These are phyloP conservation scores for Zaprionus lineosus DNA, from an alignment of 2,888 invertebrate genomes.

Conservation along the genomic window DNA sequence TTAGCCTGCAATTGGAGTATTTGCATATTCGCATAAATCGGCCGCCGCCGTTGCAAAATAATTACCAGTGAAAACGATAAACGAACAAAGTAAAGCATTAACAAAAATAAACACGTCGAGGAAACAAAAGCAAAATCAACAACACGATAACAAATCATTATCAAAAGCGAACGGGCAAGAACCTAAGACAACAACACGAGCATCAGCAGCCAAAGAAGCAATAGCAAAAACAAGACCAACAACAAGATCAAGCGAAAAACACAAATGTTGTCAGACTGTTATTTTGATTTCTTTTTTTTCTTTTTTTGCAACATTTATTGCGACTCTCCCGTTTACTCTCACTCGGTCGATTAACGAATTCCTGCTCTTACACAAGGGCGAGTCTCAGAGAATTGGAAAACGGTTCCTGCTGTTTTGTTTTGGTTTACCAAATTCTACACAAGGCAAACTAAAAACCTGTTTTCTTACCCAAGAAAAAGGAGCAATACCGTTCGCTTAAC, in stretches of 20 bases:
- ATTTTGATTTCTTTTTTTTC: slow-evolving; percentile 42
- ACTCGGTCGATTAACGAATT: slow-evolving; percentile 43
- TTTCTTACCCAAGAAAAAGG: slow-evolving; percentile 26
- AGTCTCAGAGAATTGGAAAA: slow-evolving; percentile 8
- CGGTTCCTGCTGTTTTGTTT: slow-evolving; percentile 8
- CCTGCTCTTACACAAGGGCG: slow-evolving; percentile 24
- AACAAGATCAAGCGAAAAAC: slow-evolving; percentile 32
- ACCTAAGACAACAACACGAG: slow-evolving; percentile 60
- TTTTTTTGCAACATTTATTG: slow-evolving; percentile 32
- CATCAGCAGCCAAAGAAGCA: neutral
- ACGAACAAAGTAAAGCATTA: neutral
- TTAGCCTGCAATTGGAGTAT: slow-evolving; percentile 31
- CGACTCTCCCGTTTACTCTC: slow-evolving; percentile 3
- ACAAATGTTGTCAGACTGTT: slow-evolving; percentile 45
- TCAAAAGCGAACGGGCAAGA: slow-evolving; percentile 38
- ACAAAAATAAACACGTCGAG: slow-evolving; percentile 6
- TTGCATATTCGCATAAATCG: slow-evolving; percentile 59
- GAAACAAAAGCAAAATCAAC: slow-evolving; percentile 23
- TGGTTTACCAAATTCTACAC: slow-evolving; percentile 33
- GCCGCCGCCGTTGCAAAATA: slow-evolving; percentile 41
- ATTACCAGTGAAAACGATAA: slow-evolving; percentile 24
- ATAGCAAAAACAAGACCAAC: slow-evolving; percentile 2
- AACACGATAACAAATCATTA: slow-evolving; percentile 39
- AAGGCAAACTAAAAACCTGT: slow-evolving; percentile 41
- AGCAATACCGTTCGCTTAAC: slow-evolving; percentile 29